Percentiles rank a stretch among this genome's conserved stretches.
These are phyloP conservation scores for Araneus ventricosus DNA, from an alignment of 1,140 invertebrate species.

Conservation along the genomic window DNA sequence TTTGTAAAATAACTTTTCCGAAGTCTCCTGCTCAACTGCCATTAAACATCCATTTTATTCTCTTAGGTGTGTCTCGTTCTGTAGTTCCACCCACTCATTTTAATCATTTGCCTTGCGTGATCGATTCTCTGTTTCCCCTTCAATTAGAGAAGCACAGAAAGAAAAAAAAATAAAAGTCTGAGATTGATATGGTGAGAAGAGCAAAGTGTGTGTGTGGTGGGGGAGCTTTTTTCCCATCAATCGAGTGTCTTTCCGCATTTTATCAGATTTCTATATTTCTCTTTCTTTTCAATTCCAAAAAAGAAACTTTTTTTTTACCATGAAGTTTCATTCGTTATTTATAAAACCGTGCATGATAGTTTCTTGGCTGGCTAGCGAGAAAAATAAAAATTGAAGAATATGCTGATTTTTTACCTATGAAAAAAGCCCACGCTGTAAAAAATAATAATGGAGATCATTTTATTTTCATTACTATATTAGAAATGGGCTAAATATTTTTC, in stretches of 20 bases:
- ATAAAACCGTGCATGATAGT: not conserved
- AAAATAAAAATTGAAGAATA: too few relatives aligned
- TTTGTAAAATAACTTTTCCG: not conserved
- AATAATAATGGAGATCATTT: too few relatives aligned
- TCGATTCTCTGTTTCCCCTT: not conserved
- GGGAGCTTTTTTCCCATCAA: too few relatives aligned
- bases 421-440: too few relatives aligned
- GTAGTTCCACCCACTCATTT: conserved; percentile 30
- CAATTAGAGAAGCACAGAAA: not conserved
- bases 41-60: not conserved
- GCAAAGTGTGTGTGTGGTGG: too few relatives aligned
- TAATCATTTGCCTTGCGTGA: not conserved
- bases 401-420: too few relatives aligned
- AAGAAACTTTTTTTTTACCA: not conserved
- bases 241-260: too few relatives aligned
- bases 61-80: not conserved
- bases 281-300: too few relatives aligned
- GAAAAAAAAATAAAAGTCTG: not conserved
- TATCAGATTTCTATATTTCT: too few relatives aligned
- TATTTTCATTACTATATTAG: too few relatives aligned
- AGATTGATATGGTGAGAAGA: not conserved
- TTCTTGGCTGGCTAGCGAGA: too few relatives aligned
- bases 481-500: too few relatives aligned
- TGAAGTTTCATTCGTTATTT: not conserved
- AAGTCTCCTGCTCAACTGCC: not conserved